These are phyloP conservation scores for Artemisiospiza belli DNA, from an alignment of 2,113 vertebrate species.

Conservation along the genomic window DNA sequence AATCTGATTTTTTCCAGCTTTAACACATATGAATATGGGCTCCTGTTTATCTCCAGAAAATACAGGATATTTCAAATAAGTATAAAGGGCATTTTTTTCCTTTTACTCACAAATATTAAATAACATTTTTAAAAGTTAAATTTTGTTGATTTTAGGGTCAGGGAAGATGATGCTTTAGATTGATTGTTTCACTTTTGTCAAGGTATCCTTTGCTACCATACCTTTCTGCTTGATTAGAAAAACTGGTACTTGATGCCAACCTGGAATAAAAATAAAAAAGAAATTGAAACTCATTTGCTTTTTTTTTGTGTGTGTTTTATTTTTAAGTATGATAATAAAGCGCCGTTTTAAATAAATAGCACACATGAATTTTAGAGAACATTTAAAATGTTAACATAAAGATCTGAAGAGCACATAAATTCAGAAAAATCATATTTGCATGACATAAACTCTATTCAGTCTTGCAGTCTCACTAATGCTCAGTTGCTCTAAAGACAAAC, in stretches of 20 bases:
- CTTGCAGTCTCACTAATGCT: neutral
- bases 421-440: neutral
- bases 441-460: neutral
- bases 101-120: neutral
- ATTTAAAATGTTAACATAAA: neutral
- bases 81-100: neutral
- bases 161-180: neutral
- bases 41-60: neutral
- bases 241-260: constrained; percentile 92
- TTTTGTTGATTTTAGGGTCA: neutral
- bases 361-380: neutral
- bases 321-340: neutral
- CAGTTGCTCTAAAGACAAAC: neutral
- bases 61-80: neutral
- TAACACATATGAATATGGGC: neutral
- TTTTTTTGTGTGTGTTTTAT: neutral
- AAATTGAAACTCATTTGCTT: neutral
- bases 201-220: constrained; percentile 61
- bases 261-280: constrained; percentile 70
- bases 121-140: neutral
- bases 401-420: neutral
- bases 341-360: neutral
- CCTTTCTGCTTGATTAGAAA: constrained; percentile 98
- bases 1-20: neutral
- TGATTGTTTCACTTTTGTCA: neutral